Conservation (phyloP, 2,888 invertebrate species). For the Osedax frankpressi region DNA sequence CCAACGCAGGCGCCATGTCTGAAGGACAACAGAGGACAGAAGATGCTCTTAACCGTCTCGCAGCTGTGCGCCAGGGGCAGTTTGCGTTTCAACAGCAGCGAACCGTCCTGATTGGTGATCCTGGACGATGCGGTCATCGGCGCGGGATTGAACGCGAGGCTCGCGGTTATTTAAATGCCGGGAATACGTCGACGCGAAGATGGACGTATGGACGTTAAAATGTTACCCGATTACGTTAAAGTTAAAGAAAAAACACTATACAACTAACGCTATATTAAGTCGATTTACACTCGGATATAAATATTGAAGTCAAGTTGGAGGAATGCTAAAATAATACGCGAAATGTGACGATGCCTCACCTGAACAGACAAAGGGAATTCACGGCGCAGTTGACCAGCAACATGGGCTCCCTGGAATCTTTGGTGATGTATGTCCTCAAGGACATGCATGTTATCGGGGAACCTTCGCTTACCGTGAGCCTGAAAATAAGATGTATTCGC, state of each 20-base stretch:
- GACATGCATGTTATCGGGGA: slow-evolving; percentile 62
- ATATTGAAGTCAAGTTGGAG: too few species aligned
- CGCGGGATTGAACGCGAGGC: background rate
- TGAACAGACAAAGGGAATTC: slow-evolving; percentile 61
- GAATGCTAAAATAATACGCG: too few species aligned
- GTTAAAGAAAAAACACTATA: too few species aligned
- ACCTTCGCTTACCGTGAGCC: slow-evolving; percentile 51
- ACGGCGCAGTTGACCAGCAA: slow-evolving; percentile 65
- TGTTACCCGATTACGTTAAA: too few species aligned
- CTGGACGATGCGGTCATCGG: slow-evolving; percentile 37
- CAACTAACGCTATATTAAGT: too few species aligned
- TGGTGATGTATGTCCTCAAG: slow-evolving; percentile 68
- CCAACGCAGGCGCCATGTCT: slow-evolving; percentile 66
- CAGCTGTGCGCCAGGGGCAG: slow-evolving; percentile 56
- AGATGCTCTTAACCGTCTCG: slow-evolving; percentile 56
- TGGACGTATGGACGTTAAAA: too few species aligned
- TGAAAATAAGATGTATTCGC: too few species aligned
- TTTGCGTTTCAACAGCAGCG: slow-evolving; percentile 55
- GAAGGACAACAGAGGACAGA: slow-evolving; percentile 71
- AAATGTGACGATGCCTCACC: slow-evolving; percentile 43
- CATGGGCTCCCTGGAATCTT: slow-evolving; percentile 61
- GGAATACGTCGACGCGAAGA: too few species aligned
- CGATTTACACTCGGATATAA: too few species aligned
- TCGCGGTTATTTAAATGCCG: too few species aligned
- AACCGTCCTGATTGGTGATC: slow-evolving; percentile 58